Conservation (phyloP, 2,113 vertebrate genomes). For the Prietella phreatophila region DNA sequence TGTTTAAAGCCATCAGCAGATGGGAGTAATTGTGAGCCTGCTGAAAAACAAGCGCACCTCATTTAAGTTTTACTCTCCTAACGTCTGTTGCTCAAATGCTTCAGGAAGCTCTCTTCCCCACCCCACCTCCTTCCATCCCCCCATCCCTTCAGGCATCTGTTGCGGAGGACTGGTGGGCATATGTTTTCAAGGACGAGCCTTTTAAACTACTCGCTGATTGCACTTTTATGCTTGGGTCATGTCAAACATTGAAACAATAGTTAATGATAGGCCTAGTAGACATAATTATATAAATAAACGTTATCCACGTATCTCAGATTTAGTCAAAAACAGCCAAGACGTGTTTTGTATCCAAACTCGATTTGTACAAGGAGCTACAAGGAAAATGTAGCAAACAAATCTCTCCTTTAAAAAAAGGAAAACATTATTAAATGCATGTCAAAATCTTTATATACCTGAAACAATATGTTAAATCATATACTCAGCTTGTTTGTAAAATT, state of each 20-base stretch:
- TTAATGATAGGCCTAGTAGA: conserved; percentile 4
- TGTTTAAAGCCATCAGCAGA: conserved; percentile 41
- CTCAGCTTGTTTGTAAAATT: background rate
- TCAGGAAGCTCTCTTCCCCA: background rate
- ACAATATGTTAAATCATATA: background rate
- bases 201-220: conserved; percentile 23
- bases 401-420: too few relatives aligned
- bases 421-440: background rate
- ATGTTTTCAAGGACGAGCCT: conserved; percentile 46
- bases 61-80: conserved; percentile 40
- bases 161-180: conserved; percentile 27
- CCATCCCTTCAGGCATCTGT: conserved; percentile 37
- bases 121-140: too few relatives aligned
- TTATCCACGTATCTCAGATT: background rate
- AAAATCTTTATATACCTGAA: background rate
- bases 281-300: background rate
- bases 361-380: background rate
- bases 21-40: conserved; percentile 52
- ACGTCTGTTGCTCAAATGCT: conserved; percentile 49
- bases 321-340: background rate
- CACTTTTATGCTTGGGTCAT: conserved; percentile 23
- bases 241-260: conserved; percentile 24
- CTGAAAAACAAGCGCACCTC: conserved; percentile 53
- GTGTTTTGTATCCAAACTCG: background rate
- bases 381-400: background rate